These are phyloP conservation scores for Platycercus adscitus DNA, from an alignment of 2,113 vertebrate species.

Conservation along the genomic window DNA sequence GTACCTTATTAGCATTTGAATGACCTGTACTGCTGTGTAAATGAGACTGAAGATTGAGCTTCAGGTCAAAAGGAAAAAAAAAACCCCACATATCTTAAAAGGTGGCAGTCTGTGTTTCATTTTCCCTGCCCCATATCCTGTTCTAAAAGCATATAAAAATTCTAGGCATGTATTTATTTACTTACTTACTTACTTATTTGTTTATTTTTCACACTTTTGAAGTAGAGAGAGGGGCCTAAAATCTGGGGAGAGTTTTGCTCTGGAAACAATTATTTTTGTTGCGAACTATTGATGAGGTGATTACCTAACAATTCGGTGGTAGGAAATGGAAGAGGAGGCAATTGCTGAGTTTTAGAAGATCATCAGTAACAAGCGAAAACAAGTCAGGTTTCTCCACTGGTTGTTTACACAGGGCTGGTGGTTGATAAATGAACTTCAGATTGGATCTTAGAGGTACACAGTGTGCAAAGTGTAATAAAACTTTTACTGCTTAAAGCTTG, in stretches of 20 bases:
- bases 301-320: conserved; percentile 3
- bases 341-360: conserved; percentile 21
- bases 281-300: conserved; percentile 24
- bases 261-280: conserved; percentile 11
- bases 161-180: background rate
- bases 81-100: background rate
- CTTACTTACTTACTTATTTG: background rate
- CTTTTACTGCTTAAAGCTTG: background rate
- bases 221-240: background rate
- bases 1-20: background rate
- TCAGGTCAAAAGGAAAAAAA: background rate
- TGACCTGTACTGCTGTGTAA: background rate
- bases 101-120: background rate
- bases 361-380: conserved; percentile 15
- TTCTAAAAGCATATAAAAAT: background rate
- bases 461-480: background rate
- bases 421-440: conserved; percentile 27
- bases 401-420: background rate
- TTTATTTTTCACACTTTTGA: conserved; percentile 15
- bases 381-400: background rate
- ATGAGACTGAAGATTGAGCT: background rate
- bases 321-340: conserved; percentile 13
- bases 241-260: background rate
- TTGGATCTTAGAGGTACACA: background rate
- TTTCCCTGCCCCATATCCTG: conserved; percentile 20